Evolutionary conservation across 2,113 vertebrate genomes (phyloP).

Genomic region (Tetraodon nigroviridis): DNA sequence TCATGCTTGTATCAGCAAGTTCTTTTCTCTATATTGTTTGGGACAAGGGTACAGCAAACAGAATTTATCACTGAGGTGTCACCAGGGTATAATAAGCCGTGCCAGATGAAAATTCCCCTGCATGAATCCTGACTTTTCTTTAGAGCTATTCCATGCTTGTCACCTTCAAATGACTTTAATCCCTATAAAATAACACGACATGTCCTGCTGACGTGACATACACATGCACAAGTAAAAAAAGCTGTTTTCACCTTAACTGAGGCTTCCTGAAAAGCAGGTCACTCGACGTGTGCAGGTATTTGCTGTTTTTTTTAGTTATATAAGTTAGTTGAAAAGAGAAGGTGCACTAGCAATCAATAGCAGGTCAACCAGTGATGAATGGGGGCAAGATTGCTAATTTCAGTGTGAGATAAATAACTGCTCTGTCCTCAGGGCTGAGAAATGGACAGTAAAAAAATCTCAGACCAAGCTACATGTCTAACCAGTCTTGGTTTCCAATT

Average conservation of each 20-base stretch:
- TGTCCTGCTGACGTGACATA: slow-evolving; percentile 7
- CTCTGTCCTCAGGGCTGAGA: slow-evolving; percentile 41
- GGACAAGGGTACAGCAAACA: slow-evolving; percentile 39
- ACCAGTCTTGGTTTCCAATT: slow-evolving; percentile 47
- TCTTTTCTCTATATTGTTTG: slow-evolving; percentile 38
- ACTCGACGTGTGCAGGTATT: slow-evolving; percentile 41
- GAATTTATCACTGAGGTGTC: slow-evolving; percentile 55
- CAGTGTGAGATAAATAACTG: slow-evolving; percentile 71
- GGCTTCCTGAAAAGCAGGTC: slow-evolving; percentile 23
- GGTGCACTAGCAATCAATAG: slow-evolving; percentile 69
- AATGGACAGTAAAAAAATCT: slow-evolving; percentile 50
- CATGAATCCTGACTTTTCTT: slow-evolving; percentile 33
- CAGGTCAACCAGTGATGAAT: slow-evolving; percentile 76
- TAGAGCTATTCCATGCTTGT: slow-evolving; percentile 40
- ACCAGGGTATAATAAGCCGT: slow-evolving; percentile 36
- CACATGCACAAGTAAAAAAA: slow-evolving; percentile 6
- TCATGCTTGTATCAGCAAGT: slow-evolving; percentile 52
- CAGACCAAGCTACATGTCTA: slow-evolving; percentile 27
- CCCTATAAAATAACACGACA: slow-evolving; percentile 35
- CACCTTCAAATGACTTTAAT: slow-evolving; percentile 48
- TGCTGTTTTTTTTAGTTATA: slow-evolving; percentile 68
- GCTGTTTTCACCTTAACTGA: slow-evolving; percentile 46
- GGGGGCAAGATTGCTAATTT: slow-evolving; percentile 75
- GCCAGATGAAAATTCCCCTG: slow-evolving; percentile 25
- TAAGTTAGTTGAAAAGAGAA: slow-evolving; percentile 75